A percentile compares a stretch with the other conserved stretches of the same genome.
Evolutionary conservation across 2,888 invertebrate genomes (phyloP).

Genomic region (Cantharis rufa): DNA sequence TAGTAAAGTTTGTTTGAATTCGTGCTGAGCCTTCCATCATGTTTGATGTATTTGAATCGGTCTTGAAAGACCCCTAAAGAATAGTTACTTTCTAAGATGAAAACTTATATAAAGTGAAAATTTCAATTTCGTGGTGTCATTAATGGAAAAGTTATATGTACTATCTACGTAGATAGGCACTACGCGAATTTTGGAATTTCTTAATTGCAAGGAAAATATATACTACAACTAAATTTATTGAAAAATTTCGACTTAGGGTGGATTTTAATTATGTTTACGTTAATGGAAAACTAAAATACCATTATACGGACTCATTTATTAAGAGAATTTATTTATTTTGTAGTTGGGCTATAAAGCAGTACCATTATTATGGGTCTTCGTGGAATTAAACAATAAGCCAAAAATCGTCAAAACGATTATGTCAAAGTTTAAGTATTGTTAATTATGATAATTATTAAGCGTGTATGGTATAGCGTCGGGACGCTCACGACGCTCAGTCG

Average conservation of each 20-base stretch:
- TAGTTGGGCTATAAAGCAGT: not conserved
- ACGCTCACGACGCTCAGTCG: conserved; percentile 31
- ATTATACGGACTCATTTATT: not conserved
- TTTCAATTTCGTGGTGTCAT: not conserved
- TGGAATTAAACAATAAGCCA: not conserved
- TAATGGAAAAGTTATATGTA: not conserved
- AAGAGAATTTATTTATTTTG: not conserved
- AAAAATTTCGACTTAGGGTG: not conserved
- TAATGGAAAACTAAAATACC: not conserved
- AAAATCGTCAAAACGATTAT: not conserved
- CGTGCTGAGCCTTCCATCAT: not conserved
- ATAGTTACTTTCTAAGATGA: not conserved
- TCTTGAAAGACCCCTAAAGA: not conserved
- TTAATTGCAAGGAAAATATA: not conserved
- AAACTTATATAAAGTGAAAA: not conserved
- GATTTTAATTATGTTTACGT: not conserved
- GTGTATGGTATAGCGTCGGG: conserved; percentile 12
- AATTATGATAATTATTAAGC: conserved; percentile 5
- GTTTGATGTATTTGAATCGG: not conserved
- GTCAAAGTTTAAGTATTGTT: not conserved
- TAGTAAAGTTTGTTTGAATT: not conserved
- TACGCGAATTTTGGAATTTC: not conserved
- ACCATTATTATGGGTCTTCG: not conserved
- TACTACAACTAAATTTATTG: not conserved
- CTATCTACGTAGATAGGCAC: too few species aligned